Evolutionary conservation across 30 jellyfish, hydroid and myxozoan genomes (phyloP).

Genomic region (Pseudorhiza aurosa): DNA sequence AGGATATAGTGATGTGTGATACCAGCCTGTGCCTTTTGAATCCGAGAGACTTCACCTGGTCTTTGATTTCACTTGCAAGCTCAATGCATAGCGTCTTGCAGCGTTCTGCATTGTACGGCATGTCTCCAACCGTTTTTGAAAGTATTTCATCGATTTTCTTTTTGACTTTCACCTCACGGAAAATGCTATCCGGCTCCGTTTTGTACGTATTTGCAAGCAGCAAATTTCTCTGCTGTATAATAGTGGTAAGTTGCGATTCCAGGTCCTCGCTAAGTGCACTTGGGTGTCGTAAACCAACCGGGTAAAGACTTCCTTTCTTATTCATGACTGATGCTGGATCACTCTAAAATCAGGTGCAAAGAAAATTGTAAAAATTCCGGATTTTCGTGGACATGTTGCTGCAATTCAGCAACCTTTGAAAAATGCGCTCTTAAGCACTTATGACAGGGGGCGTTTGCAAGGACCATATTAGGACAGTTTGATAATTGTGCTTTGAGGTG

Average conservation of each 20-base stretch:
- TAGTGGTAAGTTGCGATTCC: background rate
- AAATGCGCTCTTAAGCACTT: no score
- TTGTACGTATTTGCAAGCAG: conserved; percentile 54
- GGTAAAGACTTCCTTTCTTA: background rate
- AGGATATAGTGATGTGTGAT: conserved; percentile 31
- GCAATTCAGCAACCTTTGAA: no score
- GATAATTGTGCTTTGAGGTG: no score
- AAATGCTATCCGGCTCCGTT: conserved; percentile 47
- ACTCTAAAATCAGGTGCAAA: no score
- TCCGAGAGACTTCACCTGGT: conserved; percentile 31
- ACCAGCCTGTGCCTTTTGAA: conserved; percentile 47
- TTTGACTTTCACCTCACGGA: conserved; percentile 33
- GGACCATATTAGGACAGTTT: no score
- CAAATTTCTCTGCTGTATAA: conserved; percentile 2
- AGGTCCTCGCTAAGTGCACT: conserved; percentile 28
- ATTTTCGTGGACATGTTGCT: no score
- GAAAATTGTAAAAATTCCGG: no score
- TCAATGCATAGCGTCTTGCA: conserved; percentile 50
- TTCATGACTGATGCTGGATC: no score
- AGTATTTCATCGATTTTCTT: conserved; percentile 21
- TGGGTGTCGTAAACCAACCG: background rate
- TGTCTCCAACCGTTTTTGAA: conserved; percentile 25
- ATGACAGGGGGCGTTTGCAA: no score
- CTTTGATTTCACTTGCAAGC: conserved; percentile 45
- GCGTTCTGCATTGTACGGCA: conserved; percentile 31